Evolutionary conservation across 2,888 invertebrate species (phyloP).

Genomic region (Stramonita haemastoma): DNA sequence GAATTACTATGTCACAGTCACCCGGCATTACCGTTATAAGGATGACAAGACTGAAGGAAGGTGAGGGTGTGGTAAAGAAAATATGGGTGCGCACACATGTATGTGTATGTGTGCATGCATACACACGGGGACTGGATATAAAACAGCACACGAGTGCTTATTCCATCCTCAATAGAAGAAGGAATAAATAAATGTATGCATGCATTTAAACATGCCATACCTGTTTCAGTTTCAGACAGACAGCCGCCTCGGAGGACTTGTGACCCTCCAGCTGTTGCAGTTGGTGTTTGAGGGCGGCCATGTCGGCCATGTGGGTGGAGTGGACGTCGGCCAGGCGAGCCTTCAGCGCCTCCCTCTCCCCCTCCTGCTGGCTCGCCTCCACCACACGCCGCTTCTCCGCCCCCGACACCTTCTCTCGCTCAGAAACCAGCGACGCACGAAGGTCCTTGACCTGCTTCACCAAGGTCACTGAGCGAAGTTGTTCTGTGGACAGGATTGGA

Average conservation of each 20-base stretch:
- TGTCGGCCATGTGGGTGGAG: constrained; percentile 81
- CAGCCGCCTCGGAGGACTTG: constrained; percentile 45
- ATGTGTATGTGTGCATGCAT: too few relatives aligned
- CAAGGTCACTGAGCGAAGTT: constrained; percentile 82
- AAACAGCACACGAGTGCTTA: too few relatives aligned
- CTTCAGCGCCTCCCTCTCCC: constrained; percentile 83
- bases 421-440: constrained; percentile 84
- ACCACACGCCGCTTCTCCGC: constrained; percentile 82
- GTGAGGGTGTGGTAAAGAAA: too few relatives aligned
- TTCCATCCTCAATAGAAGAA: too few relatives aligned
- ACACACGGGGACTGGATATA: too few relatives aligned
- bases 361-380: constrained; percentile 79
- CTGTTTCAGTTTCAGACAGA: constrained; percentile 57
- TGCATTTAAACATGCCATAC: constrained; percentile 39
- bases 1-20: too few relatives aligned
- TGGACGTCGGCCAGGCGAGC: constrained; percentile 82
- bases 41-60: too few relatives aligned
- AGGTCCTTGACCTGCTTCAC: constrained; percentile 89
- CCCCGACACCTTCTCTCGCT: constrained; percentile 81
- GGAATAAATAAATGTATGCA: too few relatives aligned
- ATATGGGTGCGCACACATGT: too few relatives aligned
- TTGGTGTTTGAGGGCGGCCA: constrained; percentile 80
- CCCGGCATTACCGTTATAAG: too few relatives aligned
- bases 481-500: constrained; percentile 58
- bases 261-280: constrained; percentile 60